Evolutionary conservation across 2,797 vertebrate species (phyloP).

Genomic region (Pipistrellus pipistrellus): DNA sequence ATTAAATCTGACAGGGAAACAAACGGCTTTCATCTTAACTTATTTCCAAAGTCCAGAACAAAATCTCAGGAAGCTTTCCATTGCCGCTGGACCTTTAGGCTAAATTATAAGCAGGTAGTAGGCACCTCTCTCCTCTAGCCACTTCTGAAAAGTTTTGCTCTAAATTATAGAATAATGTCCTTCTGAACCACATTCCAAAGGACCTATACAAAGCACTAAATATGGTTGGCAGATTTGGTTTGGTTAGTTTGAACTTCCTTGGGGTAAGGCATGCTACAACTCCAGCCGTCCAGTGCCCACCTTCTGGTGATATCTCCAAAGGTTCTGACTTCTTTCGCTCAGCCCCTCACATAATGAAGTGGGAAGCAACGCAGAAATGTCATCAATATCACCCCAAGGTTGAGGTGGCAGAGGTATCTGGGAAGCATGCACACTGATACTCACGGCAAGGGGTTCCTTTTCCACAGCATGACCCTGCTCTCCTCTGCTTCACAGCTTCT

Average conservation of each 20-base stretch:
- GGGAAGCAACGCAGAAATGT: not conserved
- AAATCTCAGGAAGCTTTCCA: not conserved
- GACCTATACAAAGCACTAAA: not conserved
- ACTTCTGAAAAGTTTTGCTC: slow-evolving; percentile 29
- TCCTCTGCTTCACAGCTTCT: slow-evolving; percentile 93
- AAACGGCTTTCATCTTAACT: not conserved
- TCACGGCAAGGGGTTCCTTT: slow-evolving; percentile 95
- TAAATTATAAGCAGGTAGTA: not conserved
- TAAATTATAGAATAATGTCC: not conserved
- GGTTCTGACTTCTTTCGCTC: not conserved
- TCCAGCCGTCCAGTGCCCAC: not conserved
- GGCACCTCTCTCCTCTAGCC: not conserved
- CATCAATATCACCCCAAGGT: too few relatives aligned
- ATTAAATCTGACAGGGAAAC: not conserved
- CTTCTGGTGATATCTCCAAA: not conserved
- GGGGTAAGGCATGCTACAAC: not conserved
- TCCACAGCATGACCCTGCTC: slow-evolving; percentile 92
- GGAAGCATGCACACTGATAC: slow-evolving; percentile 88
- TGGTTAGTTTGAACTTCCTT: not conserved
- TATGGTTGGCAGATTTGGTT: not conserved
- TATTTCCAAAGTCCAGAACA: not conserved
- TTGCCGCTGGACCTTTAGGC: not conserved
- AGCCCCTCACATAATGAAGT: not conserved
- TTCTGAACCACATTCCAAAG: not conserved
- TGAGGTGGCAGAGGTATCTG: accelerated